These are phyloP conservation scores for Borostomias antarcticus DNA, from an alignment of 2,797 vertebrate species.

Conservation along the genomic window DNA sequence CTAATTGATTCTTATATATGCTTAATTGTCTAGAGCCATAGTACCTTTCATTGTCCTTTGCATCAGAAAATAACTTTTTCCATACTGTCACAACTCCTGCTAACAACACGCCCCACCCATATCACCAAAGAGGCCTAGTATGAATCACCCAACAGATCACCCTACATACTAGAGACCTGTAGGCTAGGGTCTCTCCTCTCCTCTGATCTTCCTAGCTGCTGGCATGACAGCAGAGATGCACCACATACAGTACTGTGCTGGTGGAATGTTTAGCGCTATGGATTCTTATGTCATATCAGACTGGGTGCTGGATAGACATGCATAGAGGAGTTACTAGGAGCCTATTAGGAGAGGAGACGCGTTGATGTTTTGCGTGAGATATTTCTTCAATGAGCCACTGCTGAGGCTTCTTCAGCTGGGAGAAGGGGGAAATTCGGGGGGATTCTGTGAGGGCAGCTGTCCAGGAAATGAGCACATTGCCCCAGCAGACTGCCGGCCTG, in stretches of 20 bases:
- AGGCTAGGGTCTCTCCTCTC: background rate
- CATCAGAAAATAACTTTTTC: background rate
- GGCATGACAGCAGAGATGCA: background rate
- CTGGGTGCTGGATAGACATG: slow-evolving; percentile 50
- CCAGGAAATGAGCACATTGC: slow-evolving; percentile 56
- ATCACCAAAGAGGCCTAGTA: slow-evolving; percentile 1
- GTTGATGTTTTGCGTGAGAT: slow-evolving; percentile 42
- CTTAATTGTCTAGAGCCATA: background rate
- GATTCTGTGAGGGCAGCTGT: slow-evolving; percentile 41
- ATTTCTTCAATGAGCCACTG: slow-evolving; percentile 38
- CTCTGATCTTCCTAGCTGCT: background rate
- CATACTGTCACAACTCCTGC: background rate
- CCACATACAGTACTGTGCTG: background rate
- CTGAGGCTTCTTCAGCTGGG: slow-evolving; percentile 37
- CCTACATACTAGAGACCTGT: too few relatives aligned
- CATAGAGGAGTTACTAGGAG: slow-evolving; percentile 29
- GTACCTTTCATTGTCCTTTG: background rate
- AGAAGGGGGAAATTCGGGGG: slow-evolving; percentile 15
- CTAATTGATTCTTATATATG: background rate
- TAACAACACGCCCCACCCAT: background rate
- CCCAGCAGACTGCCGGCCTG: slow-evolving; percentile 30
- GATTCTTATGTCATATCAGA: slow-evolving; percentile 66
- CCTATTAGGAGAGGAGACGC: background rate
- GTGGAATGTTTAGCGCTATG: slow-evolving; percentile 17
- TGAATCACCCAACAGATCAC: slow-evolving; percentile 1